Evolutionary conservation across 2,113 vertebrate genomes (phyloP).

Genomic region (Phrynosoma blainvillii): DNA sequence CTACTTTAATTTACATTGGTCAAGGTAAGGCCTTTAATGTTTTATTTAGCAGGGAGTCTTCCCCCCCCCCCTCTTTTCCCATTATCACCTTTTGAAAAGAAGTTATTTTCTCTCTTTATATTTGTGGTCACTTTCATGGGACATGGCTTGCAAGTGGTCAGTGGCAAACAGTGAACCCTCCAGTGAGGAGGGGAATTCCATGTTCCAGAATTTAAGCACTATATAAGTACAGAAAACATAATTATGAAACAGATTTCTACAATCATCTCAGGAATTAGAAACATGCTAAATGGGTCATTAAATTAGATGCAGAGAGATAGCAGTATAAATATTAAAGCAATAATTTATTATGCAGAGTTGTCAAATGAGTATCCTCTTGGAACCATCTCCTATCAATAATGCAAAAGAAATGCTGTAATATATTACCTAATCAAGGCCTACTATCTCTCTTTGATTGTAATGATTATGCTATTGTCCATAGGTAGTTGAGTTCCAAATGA

Average conservation of each 20-base stretch:
- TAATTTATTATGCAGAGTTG: conserved; percentile 36
- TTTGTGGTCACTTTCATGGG: not conserved
- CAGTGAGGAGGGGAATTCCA: conserved; percentile 8
- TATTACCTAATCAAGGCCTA: not conserved
- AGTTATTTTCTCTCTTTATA: conserved; percentile 2
- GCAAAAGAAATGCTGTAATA: not conserved
- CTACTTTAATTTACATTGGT: conserved; percentile 27
- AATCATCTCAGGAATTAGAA: conserved; percentile 55
- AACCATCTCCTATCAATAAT: conserved; percentile 46
- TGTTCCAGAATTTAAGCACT: conserved; percentile 45
- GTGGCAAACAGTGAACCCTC: conserved; percentile 1
- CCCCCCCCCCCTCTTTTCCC: too few relatives aligned
- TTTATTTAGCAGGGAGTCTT: not conserved
- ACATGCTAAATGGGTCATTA: conserved; percentile 57
- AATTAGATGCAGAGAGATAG: conserved; percentile 45
- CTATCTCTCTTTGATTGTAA: not conserved
- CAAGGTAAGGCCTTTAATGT: not conserved
- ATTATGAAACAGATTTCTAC: conserved; percentile 58
- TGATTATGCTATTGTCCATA: not conserved
- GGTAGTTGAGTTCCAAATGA: not conserved
- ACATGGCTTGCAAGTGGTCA: conserved; percentile 14
- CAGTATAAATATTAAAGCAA: conserved; percentile 56
- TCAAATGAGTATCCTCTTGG: conserved; percentile 27
- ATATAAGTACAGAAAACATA: conserved; percentile 33
- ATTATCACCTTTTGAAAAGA: not conserved